These are phyloP conservation scores for Daubentonia madagascariensis DNA, from an alignment of 2,113 vertebrate genomes.

Conservation along the genomic window DNA sequence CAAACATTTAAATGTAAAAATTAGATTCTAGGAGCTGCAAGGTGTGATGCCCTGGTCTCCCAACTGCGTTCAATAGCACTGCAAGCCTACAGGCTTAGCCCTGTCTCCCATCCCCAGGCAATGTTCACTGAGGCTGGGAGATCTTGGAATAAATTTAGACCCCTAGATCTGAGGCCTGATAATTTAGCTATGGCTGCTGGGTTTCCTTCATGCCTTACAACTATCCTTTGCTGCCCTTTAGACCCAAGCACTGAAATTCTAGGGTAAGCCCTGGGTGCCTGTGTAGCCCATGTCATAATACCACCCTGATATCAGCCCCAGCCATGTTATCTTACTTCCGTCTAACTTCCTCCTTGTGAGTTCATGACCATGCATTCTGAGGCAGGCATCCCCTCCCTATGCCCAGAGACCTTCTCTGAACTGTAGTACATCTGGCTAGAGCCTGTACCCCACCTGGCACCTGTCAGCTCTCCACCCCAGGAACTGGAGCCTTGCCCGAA, in stretches of 20 bases:
- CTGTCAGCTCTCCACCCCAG: conserved; percentile 47
- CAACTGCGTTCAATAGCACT: neutral
- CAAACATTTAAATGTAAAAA: conserved; percentile 43
- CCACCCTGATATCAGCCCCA: neutral
- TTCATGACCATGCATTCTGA: neutral
- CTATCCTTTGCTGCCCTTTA: neutral
- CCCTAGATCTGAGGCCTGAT: neutral
- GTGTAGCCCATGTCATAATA: neutral
- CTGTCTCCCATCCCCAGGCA: neutral
- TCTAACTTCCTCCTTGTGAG: neutral
- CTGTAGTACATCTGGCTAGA: conserved; percentile 11
- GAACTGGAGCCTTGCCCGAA: conserved; percentile 44
- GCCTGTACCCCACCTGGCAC: conserved; percentile 21
- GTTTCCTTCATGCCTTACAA: neutral
- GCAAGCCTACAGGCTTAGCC: neutral
- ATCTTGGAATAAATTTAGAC: neutral
- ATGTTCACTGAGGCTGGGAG: neutral
- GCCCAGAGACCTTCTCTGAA: neutral
- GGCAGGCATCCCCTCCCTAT: neutral
- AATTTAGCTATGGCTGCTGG: neutral
- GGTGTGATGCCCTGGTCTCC: neutral
- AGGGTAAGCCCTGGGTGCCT: neutral
- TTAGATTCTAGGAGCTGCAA: neutral
- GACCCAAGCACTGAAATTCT: neutral
- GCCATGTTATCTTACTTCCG: neutral